phyloP scores from a whole-genome alignment of 2,797 vertebrate species.

The Acanthornis magna region DNA sequence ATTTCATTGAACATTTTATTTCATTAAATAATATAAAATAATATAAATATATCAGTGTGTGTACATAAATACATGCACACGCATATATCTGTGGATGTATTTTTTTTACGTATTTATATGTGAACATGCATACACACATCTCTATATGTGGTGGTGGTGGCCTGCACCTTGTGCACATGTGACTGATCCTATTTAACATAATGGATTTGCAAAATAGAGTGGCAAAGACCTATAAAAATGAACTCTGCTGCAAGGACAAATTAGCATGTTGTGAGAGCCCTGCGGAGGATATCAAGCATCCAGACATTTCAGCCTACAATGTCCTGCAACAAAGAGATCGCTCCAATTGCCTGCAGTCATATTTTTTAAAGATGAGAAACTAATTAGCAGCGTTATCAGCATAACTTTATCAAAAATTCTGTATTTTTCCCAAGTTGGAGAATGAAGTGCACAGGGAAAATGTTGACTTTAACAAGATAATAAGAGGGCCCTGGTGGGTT shows the following conservation, averaged over 20 bases:
- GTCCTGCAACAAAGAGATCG: constrained; percentile 25
- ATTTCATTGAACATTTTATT: background rate
- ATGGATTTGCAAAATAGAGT: background rate
- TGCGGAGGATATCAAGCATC: constrained; percentile 32
- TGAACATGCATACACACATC: background rate
- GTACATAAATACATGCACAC: background rate
- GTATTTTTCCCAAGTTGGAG: background rate
- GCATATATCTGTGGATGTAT: background rate
- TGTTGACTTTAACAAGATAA: background rate
- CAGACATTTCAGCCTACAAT: background rate
- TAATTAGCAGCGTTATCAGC: constrained; percentile 54
- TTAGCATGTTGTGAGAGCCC: constrained; percentile 38
- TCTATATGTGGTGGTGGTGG: background rate
- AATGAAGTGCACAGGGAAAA: background rate
- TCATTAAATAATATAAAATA: background rate
- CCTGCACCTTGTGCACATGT: background rate
- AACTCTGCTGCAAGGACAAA: constrained; percentile 45
- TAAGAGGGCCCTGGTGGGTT: background rate
- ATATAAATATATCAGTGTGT: background rate
- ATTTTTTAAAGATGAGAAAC: constrained; percentile 43
- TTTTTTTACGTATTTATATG: background rate
- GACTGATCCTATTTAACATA: background rate
- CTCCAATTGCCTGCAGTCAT: constrained; percentile 4
- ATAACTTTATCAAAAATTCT: constrained; percentile 36
- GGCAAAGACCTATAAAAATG: background rate